Evolutionary conservation across 2,888 invertebrate genomes (phyloP).

Genomic region (Lymantria dispar): DNA sequence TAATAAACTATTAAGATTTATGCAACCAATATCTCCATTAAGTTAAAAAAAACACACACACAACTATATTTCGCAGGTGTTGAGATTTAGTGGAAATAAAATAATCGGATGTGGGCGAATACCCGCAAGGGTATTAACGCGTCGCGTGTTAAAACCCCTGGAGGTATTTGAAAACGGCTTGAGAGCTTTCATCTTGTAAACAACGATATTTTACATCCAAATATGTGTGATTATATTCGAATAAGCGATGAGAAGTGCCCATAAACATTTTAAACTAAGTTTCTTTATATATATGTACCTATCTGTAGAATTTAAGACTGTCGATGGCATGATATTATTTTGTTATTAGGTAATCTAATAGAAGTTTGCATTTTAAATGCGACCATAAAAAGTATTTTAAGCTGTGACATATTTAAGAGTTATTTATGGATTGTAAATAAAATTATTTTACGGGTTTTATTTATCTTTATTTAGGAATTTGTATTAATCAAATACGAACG

Average conservation of each 20-base stretch:
- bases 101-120: slow-evolving; percentile 26
- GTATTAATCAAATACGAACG: no score
- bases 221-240: slow-evolving; percentile 12
- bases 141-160: slow-evolving; percentile 23
- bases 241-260: slow-evolving; percentile 4
- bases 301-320: not conserved
- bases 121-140: slow-evolving; percentile 24
- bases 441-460: no score
- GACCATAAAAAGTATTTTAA: no score
- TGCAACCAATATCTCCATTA: not conserved
- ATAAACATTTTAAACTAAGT: slow-evolving; percentile 1
- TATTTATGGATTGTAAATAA: no score
- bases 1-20: not conserved
- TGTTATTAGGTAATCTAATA: not conserved
- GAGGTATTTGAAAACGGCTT: slow-evolving; percentile 9
- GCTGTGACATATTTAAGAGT: no score
- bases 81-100: slow-evolving; percentile 25
- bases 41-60: not conserved
- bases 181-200: slow-evolving; percentile 18
- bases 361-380: no score
- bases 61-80: slow-evolving; percentile 18
- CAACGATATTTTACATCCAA: slow-evolving; percentile 13
- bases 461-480: no score
- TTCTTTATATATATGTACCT: not conserved
- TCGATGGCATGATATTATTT: not conserved